Evolutionary conservation across 2,797 vertebrate genomes (phyloP).

Genomic region (Oceanodroma leucorhoa): DNA sequence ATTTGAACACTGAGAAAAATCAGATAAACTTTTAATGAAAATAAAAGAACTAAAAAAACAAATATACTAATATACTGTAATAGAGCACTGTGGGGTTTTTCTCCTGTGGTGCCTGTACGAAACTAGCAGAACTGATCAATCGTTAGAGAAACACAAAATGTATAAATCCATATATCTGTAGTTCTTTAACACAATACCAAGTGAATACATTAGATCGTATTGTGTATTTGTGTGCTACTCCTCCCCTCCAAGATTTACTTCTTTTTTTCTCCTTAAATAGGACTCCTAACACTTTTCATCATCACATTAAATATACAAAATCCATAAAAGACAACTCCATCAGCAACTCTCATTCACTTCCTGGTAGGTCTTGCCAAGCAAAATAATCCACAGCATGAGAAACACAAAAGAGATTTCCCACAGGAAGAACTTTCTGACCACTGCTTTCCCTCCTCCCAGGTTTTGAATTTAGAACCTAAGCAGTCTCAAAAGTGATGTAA

Average conservation of each 20-base stretch:
- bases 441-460: background rate
- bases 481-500: background rate
- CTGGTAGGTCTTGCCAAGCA: background rate
- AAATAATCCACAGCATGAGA: conserved; percentile 31
- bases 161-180: background rate
- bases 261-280: background rate
- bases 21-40: background rate
- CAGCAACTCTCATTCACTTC: background rate
- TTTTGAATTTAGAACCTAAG: background rate
- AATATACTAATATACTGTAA: background rate
- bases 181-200: background rate
- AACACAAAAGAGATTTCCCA: conserved; percentile 16
- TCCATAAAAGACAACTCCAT: background rate
- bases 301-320: conserved; percentile 1
- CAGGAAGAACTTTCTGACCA: background rate
- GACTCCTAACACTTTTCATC: background rate
- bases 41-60: background rate
- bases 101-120: background rate
- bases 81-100: fast-evolving
- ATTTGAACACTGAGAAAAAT: background rate
- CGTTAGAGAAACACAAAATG: background rate
- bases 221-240: background rate
- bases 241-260: background rate
- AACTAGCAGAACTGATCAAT: background rate
- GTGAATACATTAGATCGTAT: background rate